Evolutionary conservation across 2,113 vertebrate genomes (phyloP), one percentile per base, ranked within the genome.

Genomic region (Trichomycterus rosablanca): DNA sequence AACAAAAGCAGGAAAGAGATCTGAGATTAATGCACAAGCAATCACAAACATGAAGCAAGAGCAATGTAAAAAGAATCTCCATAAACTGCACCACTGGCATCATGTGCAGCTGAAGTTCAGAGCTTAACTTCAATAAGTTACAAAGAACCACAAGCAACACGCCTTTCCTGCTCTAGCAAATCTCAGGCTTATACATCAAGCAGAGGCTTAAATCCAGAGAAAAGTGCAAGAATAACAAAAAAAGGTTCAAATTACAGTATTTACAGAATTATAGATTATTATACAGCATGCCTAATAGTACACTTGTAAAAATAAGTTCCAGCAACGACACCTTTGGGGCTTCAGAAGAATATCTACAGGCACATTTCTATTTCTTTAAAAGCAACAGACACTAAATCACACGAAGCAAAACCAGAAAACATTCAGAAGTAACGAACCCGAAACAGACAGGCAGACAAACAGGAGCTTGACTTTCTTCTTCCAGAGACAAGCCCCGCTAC

Each of bases 381-480:
- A 78, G 78, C 68, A n/a, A 30, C 26, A 30, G 26, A n/a, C n/a
- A n/a, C n/a, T n/a, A n/a, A n/a, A n/a, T n/a, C n/a, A n/a, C 26
- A 30, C 3, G 81, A 75, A 81, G 78, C 73, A 15, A 54, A 80
- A 69, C 72, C 80, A 79, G 78, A 78, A 80, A 86, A 87, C 84
- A 83, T 81, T 83, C 78, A 86, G 72, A 83, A 78, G 63, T 84
- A 83, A 74, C 71, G 69, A 74, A 83, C 78, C 83, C n/a, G n/a
- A n/a, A n/a, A n/a, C n/a, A n/a, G n/a, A n/a, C n/a, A n/a, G n/a
- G n/a, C n/a, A 83, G 79, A 83, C 80, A 74, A 78, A 68, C 79
- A 81, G 68, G 81, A 83, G 80, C 84, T 87, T 85, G 87, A 88
- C 86, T 88, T 89, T 89, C 84, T 85, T 81, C 81, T 79, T 86